Percentiles rank a stretch among this genome's conserved stretches.
Evolutionary conservation across 2,888 invertebrate genomes (phyloP).

Genomic region (Leuctra nigra): DNA sequence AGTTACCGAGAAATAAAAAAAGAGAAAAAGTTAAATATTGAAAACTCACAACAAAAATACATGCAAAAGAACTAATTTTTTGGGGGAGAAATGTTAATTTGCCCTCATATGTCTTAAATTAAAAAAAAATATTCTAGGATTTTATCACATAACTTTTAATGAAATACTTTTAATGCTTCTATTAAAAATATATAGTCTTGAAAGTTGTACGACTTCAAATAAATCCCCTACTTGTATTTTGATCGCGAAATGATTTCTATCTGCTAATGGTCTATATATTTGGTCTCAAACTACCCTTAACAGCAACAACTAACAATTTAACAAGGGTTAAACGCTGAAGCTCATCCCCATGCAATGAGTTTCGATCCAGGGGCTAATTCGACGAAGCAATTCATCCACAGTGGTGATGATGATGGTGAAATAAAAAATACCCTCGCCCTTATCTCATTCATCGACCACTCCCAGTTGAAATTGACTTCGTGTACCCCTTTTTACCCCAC

Average conservation of each 20-base stretch:
- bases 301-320: neutral
- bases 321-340: neutral
- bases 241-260: neutral
- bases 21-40: too few relatives aligned
- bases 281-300: neutral
- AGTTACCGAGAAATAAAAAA: too few relatives aligned
- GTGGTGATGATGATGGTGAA: neutral
- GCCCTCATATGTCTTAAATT: too few relatives aligned
- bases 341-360: neutral
- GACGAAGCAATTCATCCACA: neutral
- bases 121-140: too few relatives aligned
- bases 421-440: conserved; percentile 17
- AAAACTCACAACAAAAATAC: too few relatives aligned
- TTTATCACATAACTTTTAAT: too few relatives aligned
- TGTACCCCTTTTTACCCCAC: neutral
- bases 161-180: too few relatives aligned
- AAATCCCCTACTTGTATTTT: too few relatives aligned
- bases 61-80: too few relatives aligned
- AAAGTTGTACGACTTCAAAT: too few relatives aligned
- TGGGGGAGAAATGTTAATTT: too few relatives aligned
- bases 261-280: neutral
- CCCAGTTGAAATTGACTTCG: conserved; percentile 10
- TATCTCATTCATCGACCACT: conserved; percentile 19
- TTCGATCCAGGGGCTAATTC: conserved; percentile 9
- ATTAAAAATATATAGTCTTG: too few relatives aligned